Evolutionary conservation across 2,888 invertebrate genomes (phyloP), one percentile per base, ranked within the genome.

Genomic region (Orthosia cruda): DNA sequence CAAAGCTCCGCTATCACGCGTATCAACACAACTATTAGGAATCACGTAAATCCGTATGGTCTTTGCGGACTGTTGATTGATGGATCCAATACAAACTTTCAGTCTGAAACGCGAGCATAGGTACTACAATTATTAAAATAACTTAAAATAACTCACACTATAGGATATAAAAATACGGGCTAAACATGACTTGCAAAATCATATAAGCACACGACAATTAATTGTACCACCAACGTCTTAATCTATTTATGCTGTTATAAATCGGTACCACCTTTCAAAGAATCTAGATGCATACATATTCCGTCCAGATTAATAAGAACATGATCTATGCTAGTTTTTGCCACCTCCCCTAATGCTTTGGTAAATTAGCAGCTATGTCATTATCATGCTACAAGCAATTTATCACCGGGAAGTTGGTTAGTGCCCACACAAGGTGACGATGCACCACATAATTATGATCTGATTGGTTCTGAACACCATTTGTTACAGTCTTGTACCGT

Each of bases 301-400:
- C 74, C 57, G 71, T 63, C 40, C 16, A 55, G 49, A 57, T 68
- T 57, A n/a, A 74, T 26, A 67, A 74, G 69, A 61, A 62, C 71
- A 74, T 71, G 67, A 71, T 70, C 58, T 32, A 50, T n/a, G 55
- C 74, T 52, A 72, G 76, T 88, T 89, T 87, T 89, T 89, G 67
- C 74, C n/a, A 23, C 64, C 73, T 58, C 68, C 79, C 52, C 54
- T 88, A 87, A 87, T 88, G 83, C 76, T 74, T 72, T 83, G 76
- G 86, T 89, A 82, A 87, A 84, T 80, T 82, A 87, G 68, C 80
- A 81, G 77, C 77, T 74, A 83, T 87, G 86, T 86, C 84, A 85
- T 88, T 88, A 84, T 80, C 85, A 86, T 81, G 80, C 81, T 80
- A 77, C 78, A 74, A 71, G 81, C 80, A 83, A 88, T 87, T 83